Percentiles rank a stretch among this genome's conserved stretches.
These are phyloP conservation scores for Pseudomyrmex sp. DNA, from an alignment of 1,140 invertebrate genomes.

Conservation along the genomic window DNA sequence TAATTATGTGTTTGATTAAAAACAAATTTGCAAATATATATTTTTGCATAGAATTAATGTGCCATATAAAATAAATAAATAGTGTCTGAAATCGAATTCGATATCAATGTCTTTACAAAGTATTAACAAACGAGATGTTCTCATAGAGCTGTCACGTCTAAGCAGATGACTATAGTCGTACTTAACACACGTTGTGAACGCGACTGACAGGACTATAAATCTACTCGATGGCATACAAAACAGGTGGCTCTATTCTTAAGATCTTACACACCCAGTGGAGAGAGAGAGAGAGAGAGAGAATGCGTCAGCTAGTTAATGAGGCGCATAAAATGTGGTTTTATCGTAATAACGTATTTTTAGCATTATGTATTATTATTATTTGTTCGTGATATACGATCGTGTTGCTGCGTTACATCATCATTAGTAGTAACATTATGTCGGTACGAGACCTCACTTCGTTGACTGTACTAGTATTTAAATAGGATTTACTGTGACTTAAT, in stretches of 20 bases:
- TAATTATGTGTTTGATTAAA: too few species aligned
- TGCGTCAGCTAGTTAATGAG: constrained; percentile 19
- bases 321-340: not conserved
- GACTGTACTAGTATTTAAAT: not conserved
- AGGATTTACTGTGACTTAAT: constrained; percentile 11
- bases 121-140: not conserved
- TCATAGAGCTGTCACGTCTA: constrained; percentile 19
- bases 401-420: not conserved
- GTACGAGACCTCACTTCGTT: not conserved
- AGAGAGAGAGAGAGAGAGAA: not conserved
- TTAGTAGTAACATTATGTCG: constrained; percentile 3
- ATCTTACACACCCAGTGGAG: constrained; percentile 1
- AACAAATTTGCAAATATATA: not conserved
- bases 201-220: constrained; percentile 42
- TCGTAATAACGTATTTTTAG: constrained; percentile 28
- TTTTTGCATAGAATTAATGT: not conserved
- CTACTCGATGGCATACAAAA: constrained; percentile 14
- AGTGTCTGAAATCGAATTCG: not conserved
- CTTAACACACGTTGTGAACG: constrained; percentile 22
- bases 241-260: constrained; percentile 33
- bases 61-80: not conserved
- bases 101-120: not conserved
- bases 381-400: constrained; percentile 5
- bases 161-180: constrained; percentile 44
- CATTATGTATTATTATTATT: constrained; percentile 12